Evolutionary conservation across 2,113 vertebrate genomes (phyloP), one percentile per base, ranked within the genome.

Genomic region (Perca flavescens): DNA sequence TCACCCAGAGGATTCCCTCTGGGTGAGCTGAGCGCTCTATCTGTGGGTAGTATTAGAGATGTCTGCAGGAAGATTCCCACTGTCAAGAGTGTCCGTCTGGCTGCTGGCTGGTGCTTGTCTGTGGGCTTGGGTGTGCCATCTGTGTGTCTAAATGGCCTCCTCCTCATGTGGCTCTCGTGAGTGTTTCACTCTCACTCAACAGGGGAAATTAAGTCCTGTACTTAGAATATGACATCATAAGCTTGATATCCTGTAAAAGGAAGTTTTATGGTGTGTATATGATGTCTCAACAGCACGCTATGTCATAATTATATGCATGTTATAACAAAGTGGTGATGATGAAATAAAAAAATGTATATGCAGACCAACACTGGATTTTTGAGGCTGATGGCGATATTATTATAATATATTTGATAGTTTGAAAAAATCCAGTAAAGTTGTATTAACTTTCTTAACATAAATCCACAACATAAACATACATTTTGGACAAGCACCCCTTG

Each of bases 1-100:
- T 86, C 77, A 60, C 50, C 13, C 57, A 47, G 80, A 91, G 90
- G 88, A 86, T 89, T 91, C 90, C 88, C 88, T 87, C 67, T 83
- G 77, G 53, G 81, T 60, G 81, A 88, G 80, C 60, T 83, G 76
- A 82, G 64, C 43, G 17, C 71, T 86, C 86, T 77, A 80, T 89
- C 90, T 91, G 90, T 61, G 74, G 67, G 77, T 57, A 77, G 83
- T 56, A 60, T 91, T 84, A 73, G 57, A 74, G 71, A 64, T 53
- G 70, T 80, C 65, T 82, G 75, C 78, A 2, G 28, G 72, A 83
- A 52, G 74, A 73, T 78, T 89, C 74, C 43, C 83, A 22, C 70
- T 61, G 10, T 75, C 67, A 61, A 21, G 56, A 58, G 78, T 60
- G 66, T 74, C 74, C 2, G 77, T 77, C 82, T 79, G 84, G 71